These are phyloP conservation scores for Myrmophylax atrothorax DNA, from an alignment of 2,113 vertebrate genomes.

Conservation along the genomic window DNA sequence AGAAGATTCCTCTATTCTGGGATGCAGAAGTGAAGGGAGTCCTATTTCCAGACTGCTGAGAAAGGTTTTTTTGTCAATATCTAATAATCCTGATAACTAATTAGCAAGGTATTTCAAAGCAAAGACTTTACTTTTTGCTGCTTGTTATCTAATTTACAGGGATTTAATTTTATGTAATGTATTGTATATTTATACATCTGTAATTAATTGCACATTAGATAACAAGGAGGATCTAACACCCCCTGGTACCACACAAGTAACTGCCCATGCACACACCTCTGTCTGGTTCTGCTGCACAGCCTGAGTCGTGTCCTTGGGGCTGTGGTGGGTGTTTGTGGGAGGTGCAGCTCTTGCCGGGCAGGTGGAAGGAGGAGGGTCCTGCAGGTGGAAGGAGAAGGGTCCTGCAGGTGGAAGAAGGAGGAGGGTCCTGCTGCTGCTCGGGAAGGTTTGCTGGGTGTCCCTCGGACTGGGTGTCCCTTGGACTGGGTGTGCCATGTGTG, in stretches of 20 bases:
- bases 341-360: constrained; percentile 48
- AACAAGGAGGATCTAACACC: constrained; percentile 8
- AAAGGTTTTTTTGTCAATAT: neutral
- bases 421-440: constrained; percentile 41
- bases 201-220: constrained; percentile 87
- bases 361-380: neutral
- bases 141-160: constrained; percentile 81
- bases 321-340: neutral
- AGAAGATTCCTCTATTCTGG: neutral
- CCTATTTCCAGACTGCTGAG: neutral
- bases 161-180: constrained; percentile 75
- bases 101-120: constrained; percentile 72
- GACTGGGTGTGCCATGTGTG: neutral
- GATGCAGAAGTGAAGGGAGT: neutral
- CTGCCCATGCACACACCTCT: neutral
- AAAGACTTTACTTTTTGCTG: constrained; percentile 81
- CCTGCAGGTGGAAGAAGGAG: neutral
- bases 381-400: neutral
- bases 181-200: constrained; percentile 87
- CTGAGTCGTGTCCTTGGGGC: neutral
- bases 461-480: constrained; percentile 65
- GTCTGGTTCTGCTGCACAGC: neutral
- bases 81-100: neutral
- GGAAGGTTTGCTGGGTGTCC: constrained; percentile 68
- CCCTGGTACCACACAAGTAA: neutral